Percentiles rank a stretch among this genome's conserved stretches.
Evolutionary conservation across 2,888 invertebrate species (phyloP).

Genomic region (Liopterus haemorrhoidalis): DNA sequence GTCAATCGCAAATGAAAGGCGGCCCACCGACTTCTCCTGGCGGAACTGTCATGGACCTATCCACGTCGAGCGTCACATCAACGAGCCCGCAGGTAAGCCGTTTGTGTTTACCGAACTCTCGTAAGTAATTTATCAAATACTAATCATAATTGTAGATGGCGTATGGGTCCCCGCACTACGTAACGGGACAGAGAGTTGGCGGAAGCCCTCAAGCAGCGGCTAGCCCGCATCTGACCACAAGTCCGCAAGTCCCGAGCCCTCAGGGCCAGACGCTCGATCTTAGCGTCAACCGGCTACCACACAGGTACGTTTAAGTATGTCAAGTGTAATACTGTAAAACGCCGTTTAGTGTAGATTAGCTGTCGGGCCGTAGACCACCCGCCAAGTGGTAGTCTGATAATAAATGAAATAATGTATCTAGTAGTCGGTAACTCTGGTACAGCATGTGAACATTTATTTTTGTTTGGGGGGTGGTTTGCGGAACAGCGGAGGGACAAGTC

Average conservation of each 20-base stretch:
- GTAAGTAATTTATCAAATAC: neutral
- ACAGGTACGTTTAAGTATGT: conserved; percentile 58
- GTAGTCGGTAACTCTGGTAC: too few species aligned
- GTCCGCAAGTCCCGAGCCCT: conserved; percentile 86
- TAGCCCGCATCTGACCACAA: conserved; percentile 76
- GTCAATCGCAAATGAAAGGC: conserved; percentile 58
- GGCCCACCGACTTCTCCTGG: conserved; percentile 67
- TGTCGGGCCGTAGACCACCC: too few species aligned
- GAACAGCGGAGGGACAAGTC: conserved; percentile 52
- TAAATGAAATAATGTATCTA: too few species aligned
- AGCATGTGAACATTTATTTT: too few species aligned
- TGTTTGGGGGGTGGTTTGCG: too few species aligned
- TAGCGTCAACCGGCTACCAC: conserved; percentile 79
- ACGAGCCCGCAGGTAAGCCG: conserved; percentile 72
- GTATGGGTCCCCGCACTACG: conserved; percentile 71
- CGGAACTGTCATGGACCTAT: conserved; percentile 78
- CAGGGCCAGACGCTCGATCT: conserved; percentile 87
- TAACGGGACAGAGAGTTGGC: conserved; percentile 61
- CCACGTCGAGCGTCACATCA: conserved; percentile 77
- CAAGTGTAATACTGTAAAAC: neutral
- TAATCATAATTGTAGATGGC: conserved; percentile 51
- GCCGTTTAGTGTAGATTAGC: too few species aligned
- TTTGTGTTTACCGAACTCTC: neutral
- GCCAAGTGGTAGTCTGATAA: too few species aligned
- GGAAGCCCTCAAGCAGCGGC: conserved; percentile 81